These are phyloP conservation scores for Unio delphinus DNA, from an alignment of 2,888 invertebrate genomes.

Conservation along the genomic window DNA sequence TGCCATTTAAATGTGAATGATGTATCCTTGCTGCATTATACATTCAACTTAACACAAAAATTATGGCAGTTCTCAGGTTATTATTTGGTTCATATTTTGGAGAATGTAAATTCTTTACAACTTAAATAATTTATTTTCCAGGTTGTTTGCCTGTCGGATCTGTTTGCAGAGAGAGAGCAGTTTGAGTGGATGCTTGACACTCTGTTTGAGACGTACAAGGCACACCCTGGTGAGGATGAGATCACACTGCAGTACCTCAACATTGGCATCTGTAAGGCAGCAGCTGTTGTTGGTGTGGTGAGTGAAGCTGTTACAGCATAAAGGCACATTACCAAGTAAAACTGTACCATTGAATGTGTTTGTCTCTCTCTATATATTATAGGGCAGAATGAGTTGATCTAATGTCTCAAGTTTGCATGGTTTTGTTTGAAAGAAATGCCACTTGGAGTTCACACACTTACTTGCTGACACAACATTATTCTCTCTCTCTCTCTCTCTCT, in stretches of 20 bases:
- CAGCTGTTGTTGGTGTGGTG: slow-evolving; percentile 78
- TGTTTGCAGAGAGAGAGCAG: slow-evolving; percentile 80
- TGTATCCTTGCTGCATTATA: no score
- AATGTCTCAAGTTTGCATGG: no score
- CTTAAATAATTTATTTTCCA: slow-evolving; percentile 23
- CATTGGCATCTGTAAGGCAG: slow-evolving; percentile 80
- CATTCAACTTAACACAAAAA: no score
- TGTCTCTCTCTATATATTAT: no score
- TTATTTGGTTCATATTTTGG: neutral
- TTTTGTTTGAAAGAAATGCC: no score
- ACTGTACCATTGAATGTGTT: neutral
- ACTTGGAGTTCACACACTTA: no score
- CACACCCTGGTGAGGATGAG: slow-evolving; percentile 83
- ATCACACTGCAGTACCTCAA: slow-evolving; percentile 82
- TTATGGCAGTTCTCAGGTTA: no score
- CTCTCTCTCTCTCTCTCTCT: no score
- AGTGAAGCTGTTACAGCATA: slow-evolving; percentile 21
- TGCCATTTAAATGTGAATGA: no score
- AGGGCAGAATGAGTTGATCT: no score
- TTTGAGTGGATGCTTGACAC: slow-evolving; percentile 86
- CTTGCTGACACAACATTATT: no score
- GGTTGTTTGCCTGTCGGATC: slow-evolving; percentile 82
- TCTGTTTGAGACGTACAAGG: slow-evolving; percentile 78
- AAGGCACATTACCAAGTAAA: neutral
- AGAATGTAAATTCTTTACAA: neutral